Conservation (phyloP, 2,888 invertebrate genomes). For the Lithophane leautieri region DNA sequence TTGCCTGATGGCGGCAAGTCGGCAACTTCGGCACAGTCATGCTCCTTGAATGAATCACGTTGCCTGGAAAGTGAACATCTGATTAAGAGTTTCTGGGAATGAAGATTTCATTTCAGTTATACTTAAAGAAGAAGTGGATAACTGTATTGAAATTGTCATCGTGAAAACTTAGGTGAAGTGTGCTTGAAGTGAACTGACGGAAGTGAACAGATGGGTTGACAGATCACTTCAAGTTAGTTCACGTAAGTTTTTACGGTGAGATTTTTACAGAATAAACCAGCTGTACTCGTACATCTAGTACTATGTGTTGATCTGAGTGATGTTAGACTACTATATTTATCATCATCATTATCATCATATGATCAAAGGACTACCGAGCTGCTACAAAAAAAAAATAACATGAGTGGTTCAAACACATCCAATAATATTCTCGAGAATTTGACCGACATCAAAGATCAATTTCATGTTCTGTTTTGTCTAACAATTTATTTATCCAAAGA, state of each 20-base stretch:
- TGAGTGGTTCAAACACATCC: background rate
- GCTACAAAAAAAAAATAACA: background rate
- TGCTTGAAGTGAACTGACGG: background rate
- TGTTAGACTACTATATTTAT: background rate
- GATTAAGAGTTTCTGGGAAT: conserved; percentile 29
- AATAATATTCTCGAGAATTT: background rate
- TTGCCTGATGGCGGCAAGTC: conserved; percentile 77
- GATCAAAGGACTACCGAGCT: background rate
- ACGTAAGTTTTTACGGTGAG: background rate
- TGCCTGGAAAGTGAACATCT: conserved; percentile 34
- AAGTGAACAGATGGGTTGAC: background rate
- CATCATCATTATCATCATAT: background rate
- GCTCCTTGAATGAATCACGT: conserved; percentile 72
- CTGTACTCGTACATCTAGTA: background rate
- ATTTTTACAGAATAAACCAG: background rate
- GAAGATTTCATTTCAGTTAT: background rate
- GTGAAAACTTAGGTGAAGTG: background rate
- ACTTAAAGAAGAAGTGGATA: background rate
- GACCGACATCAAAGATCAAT: background rate
- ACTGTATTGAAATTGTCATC: background rate
- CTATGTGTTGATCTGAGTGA: background rate
- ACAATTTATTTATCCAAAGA: background rate
- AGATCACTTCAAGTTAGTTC: background rate
- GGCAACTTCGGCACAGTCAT: conserved; percentile 77
- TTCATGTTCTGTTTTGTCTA: background rate